These are phyloP conservation scores for Todiramphus chloris DNA, from an alignment of 2,113 vertebrate species.

Conservation along the genomic window DNA sequence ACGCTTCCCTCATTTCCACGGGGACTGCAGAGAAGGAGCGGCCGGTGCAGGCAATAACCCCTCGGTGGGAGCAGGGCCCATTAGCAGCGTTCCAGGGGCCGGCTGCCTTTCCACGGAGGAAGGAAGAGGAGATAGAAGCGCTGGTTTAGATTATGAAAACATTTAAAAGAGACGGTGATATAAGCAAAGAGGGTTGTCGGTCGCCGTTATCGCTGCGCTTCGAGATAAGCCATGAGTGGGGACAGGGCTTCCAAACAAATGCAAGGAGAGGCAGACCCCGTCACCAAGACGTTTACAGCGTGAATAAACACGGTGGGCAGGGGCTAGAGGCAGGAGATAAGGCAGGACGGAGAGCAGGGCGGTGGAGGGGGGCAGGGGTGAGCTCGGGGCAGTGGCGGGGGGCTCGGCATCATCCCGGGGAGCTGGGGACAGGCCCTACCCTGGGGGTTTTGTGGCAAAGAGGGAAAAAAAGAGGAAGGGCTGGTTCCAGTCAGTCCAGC, in stretches of 20 bases:
- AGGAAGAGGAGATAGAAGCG: not conserved
- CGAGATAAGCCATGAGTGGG: conserved; percentile 35
- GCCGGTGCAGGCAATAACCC: not conserved
- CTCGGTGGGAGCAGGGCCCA: not conserved
- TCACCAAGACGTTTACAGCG: not conserved
- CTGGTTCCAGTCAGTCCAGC: accelerated
- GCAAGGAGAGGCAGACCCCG: not conserved
- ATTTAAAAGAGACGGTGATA: not conserved
- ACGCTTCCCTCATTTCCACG: not conserved
- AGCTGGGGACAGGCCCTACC: not conserved
- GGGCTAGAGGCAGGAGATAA: not conserved
- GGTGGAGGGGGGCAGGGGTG: not conserved
- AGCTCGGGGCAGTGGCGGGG: not conserved
- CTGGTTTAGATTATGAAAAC: not conserved
- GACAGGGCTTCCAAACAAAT: conserved; percentile 27
- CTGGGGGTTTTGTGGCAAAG: not conserved
- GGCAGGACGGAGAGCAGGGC: not conserved
- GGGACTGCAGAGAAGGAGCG: not conserved
- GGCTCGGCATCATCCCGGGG: not conserved
- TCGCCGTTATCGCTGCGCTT: not conserved
- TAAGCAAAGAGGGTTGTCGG: conserved; percentile 8
- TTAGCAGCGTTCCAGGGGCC: not conserved
- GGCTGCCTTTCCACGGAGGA: not conserved
- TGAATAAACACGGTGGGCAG: not conserved
- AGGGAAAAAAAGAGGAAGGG: not conserved